Conservation (phyloP, 2,113 vertebrate genomes). For the Edolisoma coerulescens region DNA sequence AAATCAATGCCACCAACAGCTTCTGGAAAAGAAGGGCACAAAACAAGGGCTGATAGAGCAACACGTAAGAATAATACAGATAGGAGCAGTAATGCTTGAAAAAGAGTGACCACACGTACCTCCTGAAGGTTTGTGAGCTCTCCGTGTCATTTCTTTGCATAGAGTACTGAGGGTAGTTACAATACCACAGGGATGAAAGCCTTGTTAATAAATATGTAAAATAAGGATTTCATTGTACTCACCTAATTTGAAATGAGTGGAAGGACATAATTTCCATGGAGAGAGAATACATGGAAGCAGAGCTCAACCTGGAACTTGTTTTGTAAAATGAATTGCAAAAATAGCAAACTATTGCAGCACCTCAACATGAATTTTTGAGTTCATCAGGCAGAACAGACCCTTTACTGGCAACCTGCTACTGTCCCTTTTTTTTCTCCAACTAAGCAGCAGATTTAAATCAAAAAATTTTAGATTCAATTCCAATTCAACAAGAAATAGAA, state of each 20-base stretch:
- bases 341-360: background rate
- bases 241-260: slow-evolving; percentile 69
- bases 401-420: background rate
- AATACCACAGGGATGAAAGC: slow-evolving; percentile 65
- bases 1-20: background rate
- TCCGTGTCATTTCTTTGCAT: slow-evolving; percentile 12
- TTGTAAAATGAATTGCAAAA: slow-evolving; percentile 11
- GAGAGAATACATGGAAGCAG: slow-evolving; percentile 54
- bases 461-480: background rate
- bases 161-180: slow-evolving; percentile 58
- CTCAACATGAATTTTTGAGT: background rate
- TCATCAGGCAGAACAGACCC: background rate
- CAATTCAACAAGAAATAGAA: background rate
- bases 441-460: background rate
- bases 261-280: slow-evolving; percentile 59
- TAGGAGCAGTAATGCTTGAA: background rate
- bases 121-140: background rate
- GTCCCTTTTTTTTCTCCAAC: background rate
- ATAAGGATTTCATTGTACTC: slow-evolving; percentile 64
- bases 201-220: slow-evolving; percentile 77
- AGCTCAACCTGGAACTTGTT: slow-evolving; percentile 37
- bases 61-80: background rate
- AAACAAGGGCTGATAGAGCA: background rate
- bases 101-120: background rate
- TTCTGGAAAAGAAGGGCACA: background rate